Evolutionary conservation across 2,888 invertebrate genomes (phyloP).

Genomic region (Leucophora obtusa): DNA sequence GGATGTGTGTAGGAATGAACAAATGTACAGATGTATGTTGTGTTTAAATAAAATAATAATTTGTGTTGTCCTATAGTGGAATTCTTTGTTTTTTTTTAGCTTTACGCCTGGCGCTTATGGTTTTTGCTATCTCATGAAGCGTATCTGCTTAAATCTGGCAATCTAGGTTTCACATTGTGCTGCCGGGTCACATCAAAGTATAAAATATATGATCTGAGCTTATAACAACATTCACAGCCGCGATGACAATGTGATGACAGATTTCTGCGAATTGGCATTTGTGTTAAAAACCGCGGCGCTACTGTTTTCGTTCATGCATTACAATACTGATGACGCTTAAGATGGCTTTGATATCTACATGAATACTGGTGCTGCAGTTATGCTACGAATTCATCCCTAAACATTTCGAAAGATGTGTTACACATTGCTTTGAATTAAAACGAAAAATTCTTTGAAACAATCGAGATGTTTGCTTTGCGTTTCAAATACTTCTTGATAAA

Average conservation of each 20-base stretch:
- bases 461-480: slow-evolving; percentile 50
- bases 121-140: slow-evolving; percentile 55
- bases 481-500: slow-evolving; percentile 22
- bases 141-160: slow-evolving; percentile 60
- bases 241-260: slow-evolving; percentile 76
- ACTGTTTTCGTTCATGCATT: slow-evolving; percentile 74
- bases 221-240: slow-evolving; percentile 55
- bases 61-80: slow-evolving; percentile 53
- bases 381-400: slow-evolving; percentile 57
- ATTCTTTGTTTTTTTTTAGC: slow-evolving; percentile 58
- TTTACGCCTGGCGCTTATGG: slow-evolving; percentile 58
- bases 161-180: slow-evolving; percentile 60
- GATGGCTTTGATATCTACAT: slow-evolving; percentile 43
- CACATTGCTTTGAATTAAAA: slow-evolving; percentile 59
- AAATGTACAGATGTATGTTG: slow-evolving; percentile 14
- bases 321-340: slow-evolving; percentile 64
- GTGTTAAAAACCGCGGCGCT: slow-evolving; percentile 70
- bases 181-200: slow-evolving; percentile 60
- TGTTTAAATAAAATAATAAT: slow-evolving; percentile 26
- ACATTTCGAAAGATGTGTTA: slow-evolving; percentile 52
- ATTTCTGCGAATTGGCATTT: slow-evolving; percentile 75
- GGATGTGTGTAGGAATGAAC: not conserved
- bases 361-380: slow-evolving; percentile 31
- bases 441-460: slow-evolving; percentile 55
- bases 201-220: slow-evolving; percentile 55